phyloP scores from a whole-genome alignment of 2,888 invertebrate species.

The Ischnus inquisitorius region DNA sequence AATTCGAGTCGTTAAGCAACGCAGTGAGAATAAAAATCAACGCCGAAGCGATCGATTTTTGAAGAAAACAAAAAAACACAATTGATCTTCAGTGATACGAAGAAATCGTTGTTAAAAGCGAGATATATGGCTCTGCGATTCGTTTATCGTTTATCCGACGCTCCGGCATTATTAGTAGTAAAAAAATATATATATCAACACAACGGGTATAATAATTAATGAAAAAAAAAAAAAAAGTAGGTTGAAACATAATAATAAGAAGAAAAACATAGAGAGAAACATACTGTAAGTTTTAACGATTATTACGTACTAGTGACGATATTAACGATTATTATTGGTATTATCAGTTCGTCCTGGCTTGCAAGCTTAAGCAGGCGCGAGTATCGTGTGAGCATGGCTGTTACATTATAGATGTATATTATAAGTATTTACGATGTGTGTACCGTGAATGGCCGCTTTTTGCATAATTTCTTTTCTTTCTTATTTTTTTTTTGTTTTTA shows the following conservation, averaged over 20 bases:
- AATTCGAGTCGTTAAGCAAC: constrained; percentile 38
- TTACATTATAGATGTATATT: constrained; percentile 66
- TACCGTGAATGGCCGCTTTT: constrained; percentile 57
- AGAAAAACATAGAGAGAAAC: constrained; percentile 54
- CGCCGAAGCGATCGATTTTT: constrained; percentile 23
- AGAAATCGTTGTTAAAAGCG: constrained; percentile 48
- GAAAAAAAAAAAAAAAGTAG: constrained; percentile 21
- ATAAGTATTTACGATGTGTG: constrained; percentile 27
- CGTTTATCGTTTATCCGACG: constrained; percentile 42
- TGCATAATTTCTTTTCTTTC: constrained; percentile 38
- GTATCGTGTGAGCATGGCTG: constrained; percentile 80
- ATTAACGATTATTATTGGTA: constrained; percentile 59
- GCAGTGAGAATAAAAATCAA: not conserved
- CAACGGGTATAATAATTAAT: constrained; percentile 53
- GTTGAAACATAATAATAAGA: constrained; percentile 53
- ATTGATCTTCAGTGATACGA: constrained; percentile 19
- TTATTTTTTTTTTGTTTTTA: constrained; percentile 29
- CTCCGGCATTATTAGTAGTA: constrained; percentile 52
- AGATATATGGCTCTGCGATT: constrained; percentile 61
- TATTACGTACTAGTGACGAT: constrained; percentile 51
- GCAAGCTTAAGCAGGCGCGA: constrained; percentile 79
- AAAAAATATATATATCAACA: constrained; percentile 44
- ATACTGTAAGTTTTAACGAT: constrained; percentile 46
- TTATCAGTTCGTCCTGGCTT: constrained; percentile 73
- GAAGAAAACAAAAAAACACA: constrained; percentile 31